Base-by-base conservation (phyloP, 2,888 invertebrate species). In the Pimpla rufipes region DNA sequence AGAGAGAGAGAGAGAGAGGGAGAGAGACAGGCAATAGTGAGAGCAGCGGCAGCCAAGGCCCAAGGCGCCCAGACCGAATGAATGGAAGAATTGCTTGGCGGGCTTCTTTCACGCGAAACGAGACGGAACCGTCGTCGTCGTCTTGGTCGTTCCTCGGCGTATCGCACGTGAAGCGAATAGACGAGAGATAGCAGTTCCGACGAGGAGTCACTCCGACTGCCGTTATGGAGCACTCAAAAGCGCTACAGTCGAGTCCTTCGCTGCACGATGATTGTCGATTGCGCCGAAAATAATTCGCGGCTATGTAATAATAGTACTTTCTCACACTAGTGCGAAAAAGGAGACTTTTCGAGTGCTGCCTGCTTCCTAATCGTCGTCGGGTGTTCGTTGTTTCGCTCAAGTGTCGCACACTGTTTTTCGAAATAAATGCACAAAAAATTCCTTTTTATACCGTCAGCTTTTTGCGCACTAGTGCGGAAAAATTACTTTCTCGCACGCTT, bases 21-120 rank as follows among this genome's bases (percentile, higher is more conserved):
- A 18, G 47, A 62, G 29, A 66, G 45, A 50, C 10, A 57, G 37
- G 57, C 13, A 47, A 18, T 47, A 35, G 42, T 16, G 18, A 47
- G n/a, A 52, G 57, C 59, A 71, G 57, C 55, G 50, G 50, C 62
- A 55, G 55, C 16, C 71, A 8, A 42, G 37, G 16, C 59, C 67
- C 50, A 16, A 67, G 66, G 77, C 73, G 74, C 50, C 62, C 62
- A 62, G 80, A 77, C 55, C 45, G 77, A 80, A 80, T 80, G 80
- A 78, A 80, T 83, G 77, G 83, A 80, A 74, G 70, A 80, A 80
- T 78, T 73, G 68, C 64, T 71, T 50, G 52, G 21, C 67, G 68
- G 23, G 57, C 42, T 83, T 73, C 77, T 80, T 80, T 83, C 83
- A 64, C 67, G 76, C 80, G 76, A 80, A 80, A 55, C 80, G 76